Percentiles rank a stretch among this genome's conserved stretches.
Evolutionary conservation across 2,113 vertebrate species (phyloP).

Genomic region (Mellivora capensis): DNA sequence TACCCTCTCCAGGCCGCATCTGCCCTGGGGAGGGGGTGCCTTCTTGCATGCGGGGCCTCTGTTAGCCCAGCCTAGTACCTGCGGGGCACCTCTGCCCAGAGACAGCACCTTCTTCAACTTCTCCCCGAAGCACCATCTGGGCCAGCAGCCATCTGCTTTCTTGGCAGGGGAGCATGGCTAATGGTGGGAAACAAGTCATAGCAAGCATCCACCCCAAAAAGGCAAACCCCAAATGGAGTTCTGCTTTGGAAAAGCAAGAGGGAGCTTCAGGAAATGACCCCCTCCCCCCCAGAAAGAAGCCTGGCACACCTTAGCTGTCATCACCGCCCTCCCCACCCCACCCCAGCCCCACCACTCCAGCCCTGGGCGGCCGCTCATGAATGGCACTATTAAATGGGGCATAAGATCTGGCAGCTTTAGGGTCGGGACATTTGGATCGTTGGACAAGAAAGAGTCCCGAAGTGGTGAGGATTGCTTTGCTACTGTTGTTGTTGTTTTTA

Average conservation of each 20-base stretch:
- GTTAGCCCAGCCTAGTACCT: not conserved
- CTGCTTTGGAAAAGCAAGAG: constrained; percentile 5
- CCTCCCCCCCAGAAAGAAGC: not conserved
- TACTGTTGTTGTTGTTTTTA: not conserved
- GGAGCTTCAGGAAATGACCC: not conserved
- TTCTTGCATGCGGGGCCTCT: not conserved
- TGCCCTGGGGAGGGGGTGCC: not conserved
- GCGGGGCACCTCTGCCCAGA: not conserved
- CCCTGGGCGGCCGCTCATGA: not conserved
- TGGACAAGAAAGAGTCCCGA: constrained; percentile 8
- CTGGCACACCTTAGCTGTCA: too few relatives aligned
- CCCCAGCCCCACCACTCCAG: too few relatives aligned
- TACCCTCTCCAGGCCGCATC: not conserved
- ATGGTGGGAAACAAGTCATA: not conserved
- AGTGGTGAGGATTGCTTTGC: constrained; percentile 7
- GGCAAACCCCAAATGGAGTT: not conserved
- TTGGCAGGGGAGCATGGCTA: not conserved
- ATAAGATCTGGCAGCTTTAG: not conserved
- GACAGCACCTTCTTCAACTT: not conserved
- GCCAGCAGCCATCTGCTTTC: not conserved
- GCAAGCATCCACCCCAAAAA: not conserved
- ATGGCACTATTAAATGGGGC: not conserved
- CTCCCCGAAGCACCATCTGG: not conserved
- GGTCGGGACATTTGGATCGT: not conserved
- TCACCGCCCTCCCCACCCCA: too few relatives aligned